These are phyloP conservation scores for Argyra leucocephala DNA, from an alignment of 2,888 invertebrate genomes.

Conservation along the genomic window DNA sequence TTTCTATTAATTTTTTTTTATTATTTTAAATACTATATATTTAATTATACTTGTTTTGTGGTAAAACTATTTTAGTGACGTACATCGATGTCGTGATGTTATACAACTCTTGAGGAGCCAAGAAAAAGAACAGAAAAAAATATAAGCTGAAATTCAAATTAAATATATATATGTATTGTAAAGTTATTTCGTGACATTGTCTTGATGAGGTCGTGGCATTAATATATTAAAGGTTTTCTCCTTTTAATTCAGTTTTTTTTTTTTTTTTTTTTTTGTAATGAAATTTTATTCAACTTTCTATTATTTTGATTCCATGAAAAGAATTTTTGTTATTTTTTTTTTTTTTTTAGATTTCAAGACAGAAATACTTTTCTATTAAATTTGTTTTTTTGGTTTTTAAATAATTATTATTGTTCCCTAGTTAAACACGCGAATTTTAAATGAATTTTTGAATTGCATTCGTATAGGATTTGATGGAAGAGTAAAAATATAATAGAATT, in stretches of 20 bases:
- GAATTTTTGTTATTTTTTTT: no score
- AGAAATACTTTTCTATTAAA: no score
- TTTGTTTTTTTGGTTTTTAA: no score
- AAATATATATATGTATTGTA: neutral
- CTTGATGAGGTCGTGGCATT: neutral
- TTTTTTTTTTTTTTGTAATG: neutral
- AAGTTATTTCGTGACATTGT: conserved; percentile 3
- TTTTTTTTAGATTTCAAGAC: no score
- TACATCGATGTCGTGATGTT: neutral
- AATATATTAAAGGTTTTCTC: neutral
- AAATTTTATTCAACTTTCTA: no score
- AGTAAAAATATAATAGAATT: no score
- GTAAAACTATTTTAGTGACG: neutral
- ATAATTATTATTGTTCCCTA: no score
- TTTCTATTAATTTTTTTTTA: neutral
- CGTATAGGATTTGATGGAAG: no score
- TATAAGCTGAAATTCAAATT: neutral
- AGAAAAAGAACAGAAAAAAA: neutral
- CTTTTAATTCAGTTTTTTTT: neutral
- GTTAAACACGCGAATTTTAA: no score
- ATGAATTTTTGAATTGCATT: no score
- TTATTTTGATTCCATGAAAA: no score
- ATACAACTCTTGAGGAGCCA: neutral
- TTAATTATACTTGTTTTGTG: neutral
- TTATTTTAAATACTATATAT: no score